Evolutionary conservation across 2,888 invertebrate species (phyloP), one percentile per base, ranked within the genome.

Genomic region (Heliconius sara): DNA sequence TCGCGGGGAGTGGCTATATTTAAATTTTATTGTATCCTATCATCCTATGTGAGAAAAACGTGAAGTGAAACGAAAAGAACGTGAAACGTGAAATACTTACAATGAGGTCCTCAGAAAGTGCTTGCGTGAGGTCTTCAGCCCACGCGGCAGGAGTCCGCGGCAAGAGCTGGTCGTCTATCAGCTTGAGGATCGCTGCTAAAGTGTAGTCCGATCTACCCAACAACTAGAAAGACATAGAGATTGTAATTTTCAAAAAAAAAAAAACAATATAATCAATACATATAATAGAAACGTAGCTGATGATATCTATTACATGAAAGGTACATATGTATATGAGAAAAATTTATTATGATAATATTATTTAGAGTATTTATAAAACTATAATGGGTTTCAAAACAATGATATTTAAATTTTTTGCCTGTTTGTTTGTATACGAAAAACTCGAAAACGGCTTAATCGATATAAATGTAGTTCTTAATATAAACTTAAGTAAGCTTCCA

Each of bases 81-180:
- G 30, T 30, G 1, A 30, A 30, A 30, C 30, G 57, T 22, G 22
- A 22, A 7, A 12, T 0, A 27, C 94, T 93, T 86, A 97, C 97
- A 86, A 95, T 83, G 27, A 98, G 88, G 83, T 96, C 96, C 0
- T 96, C 91, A 79, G 92, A 95, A 81, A 98, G 94, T 63, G 95
- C 93, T 34, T 91, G 88, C 1, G 96, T 97, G 25, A 96, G 91
- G 9, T 91, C 88, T 80, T 95, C 95, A 0, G 97, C 97, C 96
- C 97, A 97, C 16, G 94, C 90, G 60, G 92, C 92, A 83, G 97
- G 95, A 72, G 96, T 97, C 76, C 93, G 89, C 0, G 98, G 98
- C 47, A 98, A 84, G 52, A 97, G 87, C 80, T 96, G 95, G 39
- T 95, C 92, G 86, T 97, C 97, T 2, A 97, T 88, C 66, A 98